phyloP scores from a whole-genome alignment of 2,797 vertebrate species.

The Sardinella longiceps region DNA sequence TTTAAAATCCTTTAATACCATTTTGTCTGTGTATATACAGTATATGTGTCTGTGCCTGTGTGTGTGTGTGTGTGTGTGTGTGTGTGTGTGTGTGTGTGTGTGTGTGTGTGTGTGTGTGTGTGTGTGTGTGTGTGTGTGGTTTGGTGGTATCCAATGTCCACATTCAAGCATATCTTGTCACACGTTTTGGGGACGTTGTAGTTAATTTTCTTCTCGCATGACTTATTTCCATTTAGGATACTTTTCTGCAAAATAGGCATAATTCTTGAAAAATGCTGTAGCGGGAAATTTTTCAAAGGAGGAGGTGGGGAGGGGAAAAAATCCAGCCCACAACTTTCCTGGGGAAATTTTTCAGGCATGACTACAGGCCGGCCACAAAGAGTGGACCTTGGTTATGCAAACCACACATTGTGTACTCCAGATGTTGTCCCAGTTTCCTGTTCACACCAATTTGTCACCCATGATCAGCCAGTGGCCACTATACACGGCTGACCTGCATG shows the following conservation, averaged over 20 bases:
- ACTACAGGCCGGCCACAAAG: constrained; percentile 31
- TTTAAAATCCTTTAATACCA: background rate
- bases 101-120: background rate
- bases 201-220: constrained; percentile 2
- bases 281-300: background rate
- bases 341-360: constrained; percentile 7
- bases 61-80: background rate
- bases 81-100: background rate
- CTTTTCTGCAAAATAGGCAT: constrained; percentile 38
- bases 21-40: background rate
- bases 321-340: background rate
- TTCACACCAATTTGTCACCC: constrained; percentile 46
- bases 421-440: constrained; percentile 63
- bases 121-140: background rate
- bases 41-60: background rate
- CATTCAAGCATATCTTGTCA: background rate
- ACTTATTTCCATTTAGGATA: constrained; percentile 11
- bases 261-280: constrained; percentile 30
- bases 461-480: background rate
- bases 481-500: background rate
- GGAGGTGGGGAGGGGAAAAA: background rate
- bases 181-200: constrained; percentile 24
- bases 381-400: constrained; percentile 44
- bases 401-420: constrained; percentile 49
- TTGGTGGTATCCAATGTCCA: background rate